phyloP scores from a whole-genome alignment of 1,140 invertebrate genomes.

The Agraylea sexmaculata region DNA sequence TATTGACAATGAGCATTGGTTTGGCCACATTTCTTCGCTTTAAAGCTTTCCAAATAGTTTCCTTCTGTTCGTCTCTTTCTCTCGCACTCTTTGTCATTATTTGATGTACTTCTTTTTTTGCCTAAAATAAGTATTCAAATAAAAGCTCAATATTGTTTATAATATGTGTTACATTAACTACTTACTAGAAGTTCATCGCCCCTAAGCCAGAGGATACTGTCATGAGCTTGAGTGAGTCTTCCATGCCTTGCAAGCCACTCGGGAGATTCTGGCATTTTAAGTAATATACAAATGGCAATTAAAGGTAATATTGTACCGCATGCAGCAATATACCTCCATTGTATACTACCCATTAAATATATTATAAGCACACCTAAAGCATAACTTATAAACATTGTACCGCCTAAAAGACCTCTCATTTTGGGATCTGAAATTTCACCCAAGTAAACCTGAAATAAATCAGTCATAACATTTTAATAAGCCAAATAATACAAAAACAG shows the following conservation, averaged over 20 bases:
- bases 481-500: conserved; percentile 7
- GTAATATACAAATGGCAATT: conserved; percentile 43
- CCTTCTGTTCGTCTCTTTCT: conserved; percentile 35
- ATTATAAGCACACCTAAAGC: conserved; percentile 59
- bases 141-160: background rate
- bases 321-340: conserved; percentile 54
- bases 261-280: conserved; percentile 58
- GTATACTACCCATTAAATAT: conserved; percentile 51
- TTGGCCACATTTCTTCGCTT: conserved; percentile 48
- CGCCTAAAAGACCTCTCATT: conserved; percentile 51
- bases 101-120: conserved; percentile 43
- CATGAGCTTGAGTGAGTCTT: conserved; percentile 47
- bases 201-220: conserved; percentile 52
- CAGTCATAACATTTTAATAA: conserved; percentile 1
- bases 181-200: conserved; percentile 45
- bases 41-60: conserved; percentile 38
- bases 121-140: conserved; percentile 25
- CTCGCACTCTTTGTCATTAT: conserved; percentile 38
- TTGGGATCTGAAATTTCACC: conserved; percentile 60
- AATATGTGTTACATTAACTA: conserved; percentile 7
- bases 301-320: conserved; percentile 47
- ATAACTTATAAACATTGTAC: conserved; percentile 54
- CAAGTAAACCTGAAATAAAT: conserved; percentile 46
- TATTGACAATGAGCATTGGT: conserved; percentile 55
- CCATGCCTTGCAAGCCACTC: conserved; percentile 53